phyloP scores from a whole-genome alignment of 2,888 invertebrate genomes.

The Epirrhoe tristata region DNA sequence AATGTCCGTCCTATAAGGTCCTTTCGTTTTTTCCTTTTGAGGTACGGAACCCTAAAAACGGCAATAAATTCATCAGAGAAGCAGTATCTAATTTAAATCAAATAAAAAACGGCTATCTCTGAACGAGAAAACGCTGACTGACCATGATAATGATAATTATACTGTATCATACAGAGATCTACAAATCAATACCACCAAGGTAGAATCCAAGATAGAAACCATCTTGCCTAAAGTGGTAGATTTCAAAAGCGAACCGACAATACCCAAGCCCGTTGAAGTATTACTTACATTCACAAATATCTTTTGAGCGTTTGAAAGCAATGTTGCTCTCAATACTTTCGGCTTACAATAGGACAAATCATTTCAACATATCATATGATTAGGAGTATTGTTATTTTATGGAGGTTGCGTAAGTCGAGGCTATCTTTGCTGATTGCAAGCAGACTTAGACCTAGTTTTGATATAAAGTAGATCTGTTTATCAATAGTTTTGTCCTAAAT shows the following conservation, averaged over 20 bases:
- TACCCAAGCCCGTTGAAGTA: constrained; percentile 28
- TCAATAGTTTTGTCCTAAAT: no score
- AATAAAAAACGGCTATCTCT: neutral
- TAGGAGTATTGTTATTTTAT: constrained; percentile 43
- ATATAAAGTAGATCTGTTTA: no score
- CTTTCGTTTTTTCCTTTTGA: no score
- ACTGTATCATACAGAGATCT: neutral
- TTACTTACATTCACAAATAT: constrained; percentile 38
- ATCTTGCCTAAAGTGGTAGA: constrained; percentile 15
- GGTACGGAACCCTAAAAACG: neutral
- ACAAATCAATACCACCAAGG: constrained; percentile 18
- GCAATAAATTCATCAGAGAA: neutral
- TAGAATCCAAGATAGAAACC: constrained; percentile 9
- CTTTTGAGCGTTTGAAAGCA: constrained; percentile 23
- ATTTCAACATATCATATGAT: constrained; percentile 45
- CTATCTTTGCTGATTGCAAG: constrained; percentile 24
- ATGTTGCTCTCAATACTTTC: constrained; percentile 39
- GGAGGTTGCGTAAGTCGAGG: constrained; percentile 34
- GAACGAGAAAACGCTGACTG: neutral
- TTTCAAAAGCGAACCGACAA: constrained; percentile 20
- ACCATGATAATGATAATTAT: neutral
- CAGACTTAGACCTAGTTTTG: constrained; percentile 10
- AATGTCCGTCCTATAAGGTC: no score
- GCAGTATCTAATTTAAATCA: constrained; percentile 1
- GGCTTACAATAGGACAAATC: constrained; percentile 40